Base-by-base conservation (phyloP, 2,888 invertebrate genomes). In the Trimorus sp. region DNA sequence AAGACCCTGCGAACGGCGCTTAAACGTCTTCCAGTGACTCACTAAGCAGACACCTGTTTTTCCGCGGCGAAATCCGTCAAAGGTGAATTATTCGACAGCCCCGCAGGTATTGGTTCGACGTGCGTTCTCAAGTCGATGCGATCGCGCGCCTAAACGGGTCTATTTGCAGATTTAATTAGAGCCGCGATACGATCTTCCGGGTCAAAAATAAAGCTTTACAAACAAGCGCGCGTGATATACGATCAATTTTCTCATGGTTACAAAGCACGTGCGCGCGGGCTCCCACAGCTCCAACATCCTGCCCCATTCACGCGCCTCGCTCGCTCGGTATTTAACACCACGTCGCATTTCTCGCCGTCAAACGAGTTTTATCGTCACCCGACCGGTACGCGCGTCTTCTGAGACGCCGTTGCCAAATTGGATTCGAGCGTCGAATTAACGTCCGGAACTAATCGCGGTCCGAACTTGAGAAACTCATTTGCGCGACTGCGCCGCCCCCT, bases 191-290 rank as follows among this genome's bases (percentile, higher is more conserved):
- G 15, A 49, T 16, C 48, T 73, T 49, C 40, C 38, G 59, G 7
- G 59, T 68, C 49, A 36, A 66, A 73, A 60, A 26, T 53, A 66
- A 59, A 37, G 37, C 66, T n/a, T 68, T 53, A 54, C 65, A 62
- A 74, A 79, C 53, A 54, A 63, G 79, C 66, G 60, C 53, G 45
- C 49, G 54, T 77, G 83, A 80, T 80, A 82, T 78, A 76, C 58
- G 80, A 82, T 85, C 84, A 83, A 85, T 82, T 84, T 83, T 70
- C 79, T 88, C 87, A 86, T 82, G 87, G 87, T 90, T 88, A 88
- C 88, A 85, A 88, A 85, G 88, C 89, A 90, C 89, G 89, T 89
- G 89, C 86, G 80, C 84, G 71, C 83, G 78, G 81, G 86, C 86
- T 88, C 85, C 83, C 86, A 86, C 84, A 85, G 85, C 85, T 85